Evolutionary conservation across 1,140 invertebrate genomes (phyloP), one percentile per base, ranked within the genome.

Genomic region (Eumaeus atala): DNA sequence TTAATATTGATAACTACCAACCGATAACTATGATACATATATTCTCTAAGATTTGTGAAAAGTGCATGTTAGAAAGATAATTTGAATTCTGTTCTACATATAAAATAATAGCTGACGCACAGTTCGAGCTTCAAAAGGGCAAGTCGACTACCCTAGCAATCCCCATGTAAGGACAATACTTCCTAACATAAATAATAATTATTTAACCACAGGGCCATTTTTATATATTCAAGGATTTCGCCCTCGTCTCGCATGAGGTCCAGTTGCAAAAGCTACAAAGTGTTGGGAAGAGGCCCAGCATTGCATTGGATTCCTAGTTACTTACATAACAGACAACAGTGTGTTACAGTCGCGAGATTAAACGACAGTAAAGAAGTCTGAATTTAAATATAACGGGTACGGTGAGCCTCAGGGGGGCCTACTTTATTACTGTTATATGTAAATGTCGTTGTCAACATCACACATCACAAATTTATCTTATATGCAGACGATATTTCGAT

Each of bases 361-460:
- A 49, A 49, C 33, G 11, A n/a, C 9, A 34, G 12, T 33, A 12
- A 34, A 49, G 11, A 34, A 11, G 48, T 9, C 9, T 33, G 48
- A 11, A n/a, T 35, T 34, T 21, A 48, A 28, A 21, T 6, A 48
- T 21, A 48, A 21, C 11, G 21, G 21, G 16, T 28, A 28, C 21
- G 16, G 21, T 34, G 49, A 8, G 49, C 34, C 10, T 33, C 34
- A 28, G 21, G 21, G 10, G 49, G 49, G 11, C 33, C 49, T 35
- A 51, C 35, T 36, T 36, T 51, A 14, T 51, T 51, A 6, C 33
- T 51, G 7, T 51, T 52, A n/a, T 52, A 52, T 28, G 38, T 52
- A 40, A 52, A 52, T 52, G 35, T 38, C 16, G 38, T 52, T 18
- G n/a, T 52, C 11, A 40, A 38, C 18, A 52, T 52, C 18, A 52